Evolutionary conservation across 2,113 vertebrate species (phyloP).

Genomic region (Anolis sagrei): DNA sequence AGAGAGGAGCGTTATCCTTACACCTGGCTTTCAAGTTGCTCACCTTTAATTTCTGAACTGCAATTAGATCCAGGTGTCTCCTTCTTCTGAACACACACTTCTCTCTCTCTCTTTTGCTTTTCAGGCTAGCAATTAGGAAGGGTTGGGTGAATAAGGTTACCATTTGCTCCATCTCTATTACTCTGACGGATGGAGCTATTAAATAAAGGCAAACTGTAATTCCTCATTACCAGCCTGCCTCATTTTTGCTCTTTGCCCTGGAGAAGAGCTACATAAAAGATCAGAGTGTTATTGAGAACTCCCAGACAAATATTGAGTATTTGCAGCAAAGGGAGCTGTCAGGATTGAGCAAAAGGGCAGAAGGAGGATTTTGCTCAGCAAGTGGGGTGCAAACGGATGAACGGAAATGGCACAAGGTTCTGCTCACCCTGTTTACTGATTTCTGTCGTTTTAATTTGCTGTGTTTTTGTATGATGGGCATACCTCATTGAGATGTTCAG

Average conservation of each 20-base stretch:
- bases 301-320: conserved; percentile 79
- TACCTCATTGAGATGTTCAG: background rate
- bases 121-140: conserved; percentile 73
- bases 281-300: conserved; percentile 79
- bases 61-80: conserved; percentile 69
- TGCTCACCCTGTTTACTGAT: no score
- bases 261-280: conserved; percentile 76
- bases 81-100: conserved; percentile 45
- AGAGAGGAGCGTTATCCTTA: conserved; percentile 24
- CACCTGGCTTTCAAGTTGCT: conserved; percentile 58
- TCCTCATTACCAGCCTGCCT: conserved; percentile 77
- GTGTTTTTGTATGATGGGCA: background rate
- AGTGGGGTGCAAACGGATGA: background rate
- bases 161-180: conserved; percentile 75
- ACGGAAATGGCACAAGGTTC: conserved; percentile 17
- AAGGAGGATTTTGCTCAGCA: background rate
- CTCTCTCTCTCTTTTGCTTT: conserved; percentile 50
- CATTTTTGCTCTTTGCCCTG: conserved; percentile 76
- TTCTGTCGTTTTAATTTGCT: background rate
- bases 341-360: conserved; percentile 30
- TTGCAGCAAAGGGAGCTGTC: conserved; percentile 62
- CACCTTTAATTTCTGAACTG: conserved; percentile 69
- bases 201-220: conserved; percentile 79
- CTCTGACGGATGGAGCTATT: conserved; percentile 78
- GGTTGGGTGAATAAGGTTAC: conserved; percentile 69